A percentile compares a stretch with the other conserved stretches of the same genome.
Evolutionary conservation across 2,888 invertebrate species (phyloP).

Genomic region (Dichetophora obliterata): DNA sequence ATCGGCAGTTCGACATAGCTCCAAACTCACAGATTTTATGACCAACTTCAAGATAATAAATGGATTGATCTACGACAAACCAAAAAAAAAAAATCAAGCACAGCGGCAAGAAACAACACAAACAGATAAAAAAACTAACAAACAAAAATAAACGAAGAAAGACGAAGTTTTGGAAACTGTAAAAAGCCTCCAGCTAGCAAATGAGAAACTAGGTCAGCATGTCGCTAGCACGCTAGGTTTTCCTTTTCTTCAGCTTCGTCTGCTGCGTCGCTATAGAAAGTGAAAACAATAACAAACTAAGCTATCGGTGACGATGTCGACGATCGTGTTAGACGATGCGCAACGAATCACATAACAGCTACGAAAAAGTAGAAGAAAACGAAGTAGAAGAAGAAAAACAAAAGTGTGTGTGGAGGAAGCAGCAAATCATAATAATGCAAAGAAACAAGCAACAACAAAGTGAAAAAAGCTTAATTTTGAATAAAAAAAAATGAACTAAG

Average conservation of each 20-base stretch:
- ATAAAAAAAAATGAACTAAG: background rate
- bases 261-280: conserved; percentile 49
- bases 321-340: conserved; percentile 34
- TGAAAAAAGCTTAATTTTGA: background rate
- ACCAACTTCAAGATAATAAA: background rate
- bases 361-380: background rate
- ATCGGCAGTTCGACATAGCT: too few relatives aligned
- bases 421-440: background rate
- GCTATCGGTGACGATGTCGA: background rate
- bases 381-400: background rate
- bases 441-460: background rate
- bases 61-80: conserved; percentile 14
- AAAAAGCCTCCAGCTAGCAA: conserved; percentile 42
- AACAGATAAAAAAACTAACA: background rate
- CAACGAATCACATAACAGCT: conserved; percentile 35
- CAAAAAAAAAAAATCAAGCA: background rate
- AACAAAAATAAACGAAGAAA: conserved; percentile 3
- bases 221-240: conserved; percentile 52
- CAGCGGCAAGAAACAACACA: background rate
- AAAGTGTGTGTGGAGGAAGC: background rate
- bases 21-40: too few relatives aligned
- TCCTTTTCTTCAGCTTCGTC: conserved; percentile 30
- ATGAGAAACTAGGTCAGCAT: conserved; percentile 66
- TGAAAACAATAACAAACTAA: conserved; percentile 47
- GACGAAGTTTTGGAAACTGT: background rate